These are phyloP conservation scores for Jordanella pulchra DNA, from an alignment of 2,797 vertebrate genomes.

Conservation along the genomic window DNA sequence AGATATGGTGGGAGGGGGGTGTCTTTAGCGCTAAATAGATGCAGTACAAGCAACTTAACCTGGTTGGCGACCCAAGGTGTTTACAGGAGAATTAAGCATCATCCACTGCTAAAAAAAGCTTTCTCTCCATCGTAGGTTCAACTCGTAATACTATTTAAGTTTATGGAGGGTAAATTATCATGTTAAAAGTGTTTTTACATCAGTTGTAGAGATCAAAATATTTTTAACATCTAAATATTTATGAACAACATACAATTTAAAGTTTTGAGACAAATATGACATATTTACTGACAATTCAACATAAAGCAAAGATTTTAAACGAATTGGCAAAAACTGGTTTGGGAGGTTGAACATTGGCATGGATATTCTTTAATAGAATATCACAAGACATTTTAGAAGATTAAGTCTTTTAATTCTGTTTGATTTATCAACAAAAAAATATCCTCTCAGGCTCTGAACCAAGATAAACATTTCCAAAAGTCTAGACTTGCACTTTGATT, in stretches of 20 bases:
- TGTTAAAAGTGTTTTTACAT: background rate
- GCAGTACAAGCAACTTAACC: no score
- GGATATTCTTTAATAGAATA: background rate
- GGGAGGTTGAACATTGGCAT: background rate
- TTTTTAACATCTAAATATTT: background rate
- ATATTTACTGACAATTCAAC: background rate
- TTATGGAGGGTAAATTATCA: background rate
- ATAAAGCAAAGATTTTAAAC: background rate
- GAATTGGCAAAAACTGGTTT: background rate
- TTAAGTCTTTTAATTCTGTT: no score
- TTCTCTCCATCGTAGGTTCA: no score
- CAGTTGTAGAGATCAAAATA: background rate
- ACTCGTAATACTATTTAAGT: no score
- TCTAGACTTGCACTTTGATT: background rate
- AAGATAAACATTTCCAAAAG: background rate
- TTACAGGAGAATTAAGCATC: background rate
- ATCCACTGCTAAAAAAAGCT: no score
- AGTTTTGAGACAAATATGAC: background rate
- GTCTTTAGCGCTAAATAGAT: background rate
- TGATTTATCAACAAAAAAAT: no score
- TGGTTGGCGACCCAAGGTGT: no score
- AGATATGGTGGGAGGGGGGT: background rate
- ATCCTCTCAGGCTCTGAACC: no score
- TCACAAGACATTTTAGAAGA: background rate
- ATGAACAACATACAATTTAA: background rate